Base-by-base conservation (phyloP, 2,797 vertebrate genomes). In the Strix occidentalis region DNA sequence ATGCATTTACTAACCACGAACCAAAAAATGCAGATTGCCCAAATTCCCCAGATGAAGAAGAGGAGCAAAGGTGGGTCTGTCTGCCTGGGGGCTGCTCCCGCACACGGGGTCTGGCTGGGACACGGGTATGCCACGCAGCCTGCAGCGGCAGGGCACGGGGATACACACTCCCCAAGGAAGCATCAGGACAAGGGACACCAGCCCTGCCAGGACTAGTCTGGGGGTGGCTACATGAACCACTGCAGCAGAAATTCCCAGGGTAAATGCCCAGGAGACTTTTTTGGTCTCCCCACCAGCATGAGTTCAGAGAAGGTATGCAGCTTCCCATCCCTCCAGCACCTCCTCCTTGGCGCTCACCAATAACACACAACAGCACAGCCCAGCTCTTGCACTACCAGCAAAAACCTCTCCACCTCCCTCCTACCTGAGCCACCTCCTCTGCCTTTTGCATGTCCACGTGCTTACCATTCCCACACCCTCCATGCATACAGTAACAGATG, bases 71-170 rank as follows among this genome's bases (percentile, higher is more conserved):
- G 14, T 0, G 0, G 9, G 8, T 72, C 58, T 50, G 29, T 28
- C 26, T 76, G 46, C 46, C 6, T 2, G 11, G 35, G 18, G 13
- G 19, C 23, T 88, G 48, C 16, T 90, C 43, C 79, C 0, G 0
- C 7, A 3, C 2, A 11, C 0, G 0, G 48, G 39, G 13, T 26
- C 43, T 1, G 3, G 9, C 35, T 21, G 45, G 69, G 60, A 48
- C 21, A 13, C 0, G 1, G 54, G 18, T 8, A 16, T 1, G 2
- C n/a, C 37, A 31, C 0, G 2, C 18, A 56, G 16, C 57, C 51
- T 2, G 2, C 53, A 53, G 50, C 5, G 1, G 37, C 35, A 23
- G 23, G 53, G 43, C 21, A 45, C 0, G 0, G 57, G 53, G 86
- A 45, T 41, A 33, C 31, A n/a, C n/a, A 23, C 6, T 41, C 19